Evolutionary conservation across 2,113 vertebrate species (phyloP), one percentile per base, ranked within the genome.

Genomic region (Anhinga rufa): DNA sequence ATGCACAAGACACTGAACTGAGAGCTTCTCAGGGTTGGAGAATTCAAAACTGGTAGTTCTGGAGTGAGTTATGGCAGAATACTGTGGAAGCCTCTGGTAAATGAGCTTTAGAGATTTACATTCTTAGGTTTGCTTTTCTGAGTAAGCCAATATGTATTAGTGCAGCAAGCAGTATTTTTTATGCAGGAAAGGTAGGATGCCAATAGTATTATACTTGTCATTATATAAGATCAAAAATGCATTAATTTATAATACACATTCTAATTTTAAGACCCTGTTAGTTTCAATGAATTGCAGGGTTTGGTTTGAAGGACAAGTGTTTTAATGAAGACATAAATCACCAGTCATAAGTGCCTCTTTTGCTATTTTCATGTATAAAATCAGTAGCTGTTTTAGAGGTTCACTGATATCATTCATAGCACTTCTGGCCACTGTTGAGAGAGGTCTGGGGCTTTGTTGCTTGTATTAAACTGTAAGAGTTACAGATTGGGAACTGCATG

Each of bases 321-420:
- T 96, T 97, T 95, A 94, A 93, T 92, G 85, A 97, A 95, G 68
- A 75, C 49, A 65, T 87, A 95, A 96, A 94, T 97, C 81, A 96
- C 52, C 22, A 86, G 51, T 58, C 52, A 42, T 40, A 92, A 86
- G 54, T 34, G 86, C 34, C 19, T 96, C 61, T 91, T 88, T 96
- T 96, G 48, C 76, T 16, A 31, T 88, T 81, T 93, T 92, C 80
- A 16, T 57, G 21, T 51, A 40, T 62, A 84, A 86, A 87, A 75
- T 91, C 28, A 44, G 71, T 52, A 36, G 38, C 60, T 86, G 22
- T 38, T 17, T 57, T 60, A 71, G 61, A 90, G 60, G 14, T 86
- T 94, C 55, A 12, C 83, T 74, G 38, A 34, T 89, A 78, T 3
- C 17, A 46, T 62, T 88, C 42, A 19, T 18, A n/a, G 40, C 51